A percentile compares a stretch with the other conserved stretches of the same genome.
Conservation (phyloP, 53 echinoderm and acorn worm genomes). For the Astropecten irregularis region DNA sequence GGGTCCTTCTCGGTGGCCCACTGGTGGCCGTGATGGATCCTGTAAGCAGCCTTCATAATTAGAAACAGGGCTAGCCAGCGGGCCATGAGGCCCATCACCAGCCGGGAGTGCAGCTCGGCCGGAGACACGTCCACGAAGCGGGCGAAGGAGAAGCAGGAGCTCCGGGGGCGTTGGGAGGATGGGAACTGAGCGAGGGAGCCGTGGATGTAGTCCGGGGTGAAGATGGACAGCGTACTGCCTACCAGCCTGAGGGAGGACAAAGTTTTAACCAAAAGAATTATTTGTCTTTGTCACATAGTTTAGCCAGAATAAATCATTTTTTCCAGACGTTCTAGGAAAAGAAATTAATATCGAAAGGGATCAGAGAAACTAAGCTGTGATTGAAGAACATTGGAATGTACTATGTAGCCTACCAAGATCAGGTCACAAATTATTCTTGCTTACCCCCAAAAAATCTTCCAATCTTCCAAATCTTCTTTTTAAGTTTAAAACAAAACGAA, state of each 20-base stretch:
- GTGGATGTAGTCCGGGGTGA: conserved; percentile 84
- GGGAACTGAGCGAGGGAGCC: conserved; percentile 47
- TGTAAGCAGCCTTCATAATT: conserved; percentile 80
- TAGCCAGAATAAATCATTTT: no score
- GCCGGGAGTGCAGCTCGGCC: conserved; percentile 68
- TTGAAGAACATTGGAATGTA: no score
- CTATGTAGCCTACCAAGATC: no score
- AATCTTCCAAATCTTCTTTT: no score
- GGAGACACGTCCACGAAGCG: conserved; percentile 82
- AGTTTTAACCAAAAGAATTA: no score
- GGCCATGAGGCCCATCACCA: conserved; percentile 70
- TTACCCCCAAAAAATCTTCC: no score
- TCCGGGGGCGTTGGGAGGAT: conserved; percentile 1
- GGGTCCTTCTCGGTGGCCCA: conserved; percentile 42
- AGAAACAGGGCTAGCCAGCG: conserved; percentile 76
- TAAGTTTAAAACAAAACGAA: no score
- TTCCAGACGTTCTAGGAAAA: no score
- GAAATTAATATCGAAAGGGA: no score
- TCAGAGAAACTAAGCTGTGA: no score
- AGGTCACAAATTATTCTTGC: no score
- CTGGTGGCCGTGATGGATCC: conserved; percentile 66
- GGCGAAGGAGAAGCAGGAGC: conserved; percentile 80
- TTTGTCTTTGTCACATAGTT: no score
- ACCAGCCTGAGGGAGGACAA: conserved; percentile 66
- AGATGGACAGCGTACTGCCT: conserved; percentile 72